Percentiles rank a stretch among this genome's conserved stretches.
These are phyloP conservation scores for Cryptocheilus praepositus DNA, from an alignment of 2,888 invertebrate species.

Conservation along the genomic window DNA sequence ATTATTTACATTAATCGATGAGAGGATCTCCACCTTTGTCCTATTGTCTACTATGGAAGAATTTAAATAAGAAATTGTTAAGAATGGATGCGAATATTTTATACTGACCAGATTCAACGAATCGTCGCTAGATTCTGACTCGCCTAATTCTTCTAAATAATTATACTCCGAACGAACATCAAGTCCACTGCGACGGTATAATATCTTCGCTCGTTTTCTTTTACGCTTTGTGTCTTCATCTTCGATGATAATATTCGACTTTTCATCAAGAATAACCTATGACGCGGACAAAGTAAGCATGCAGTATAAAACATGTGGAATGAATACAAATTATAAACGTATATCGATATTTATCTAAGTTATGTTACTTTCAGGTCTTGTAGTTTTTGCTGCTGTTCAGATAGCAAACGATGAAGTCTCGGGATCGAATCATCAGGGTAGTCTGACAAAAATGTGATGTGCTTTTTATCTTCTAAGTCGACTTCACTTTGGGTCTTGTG, in stretches of 20 bases:
- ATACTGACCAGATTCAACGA: background rate
- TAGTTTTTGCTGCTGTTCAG: background rate
- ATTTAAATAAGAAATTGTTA: too few relatives aligned
- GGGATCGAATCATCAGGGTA: slow-evolving; percentile 3
- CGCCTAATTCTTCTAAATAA: slow-evolving; percentile 32
- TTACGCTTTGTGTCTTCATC: slow-evolving; percentile 52
- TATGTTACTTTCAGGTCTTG: slow-evolving; percentile 20
- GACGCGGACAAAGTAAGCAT: too few relatives aligned
- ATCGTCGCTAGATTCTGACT: slow-evolving; percentile 57
- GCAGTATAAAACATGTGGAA: too few relatives aligned
- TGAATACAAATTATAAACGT: slow-evolving; percentile 3
- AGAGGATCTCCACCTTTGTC: too few relatives aligned
- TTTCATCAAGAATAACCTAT: slow-evolving; percentile 63
- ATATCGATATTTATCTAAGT: background rate
- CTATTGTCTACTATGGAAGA: too few relatives aligned
- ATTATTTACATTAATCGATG: too few relatives aligned
- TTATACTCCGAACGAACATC: slow-evolving; percentile 11
- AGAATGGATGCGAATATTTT: too few relatives aligned
- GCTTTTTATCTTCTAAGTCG: slow-evolving; percentile 41
- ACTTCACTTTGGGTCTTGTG: slow-evolving; percentile 26
- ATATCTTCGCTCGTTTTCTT: slow-evolving; percentile 45
- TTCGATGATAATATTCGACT: slow-evolving; percentile 56
- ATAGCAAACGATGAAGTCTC: background rate
- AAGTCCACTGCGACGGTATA: slow-evolving; percentile 40
- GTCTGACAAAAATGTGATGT: slow-evolving; percentile 34